phyloP scores from a whole-genome alignment of 2,888 invertebrate genomes.

The Agriopis leucophaearia region DNA sequence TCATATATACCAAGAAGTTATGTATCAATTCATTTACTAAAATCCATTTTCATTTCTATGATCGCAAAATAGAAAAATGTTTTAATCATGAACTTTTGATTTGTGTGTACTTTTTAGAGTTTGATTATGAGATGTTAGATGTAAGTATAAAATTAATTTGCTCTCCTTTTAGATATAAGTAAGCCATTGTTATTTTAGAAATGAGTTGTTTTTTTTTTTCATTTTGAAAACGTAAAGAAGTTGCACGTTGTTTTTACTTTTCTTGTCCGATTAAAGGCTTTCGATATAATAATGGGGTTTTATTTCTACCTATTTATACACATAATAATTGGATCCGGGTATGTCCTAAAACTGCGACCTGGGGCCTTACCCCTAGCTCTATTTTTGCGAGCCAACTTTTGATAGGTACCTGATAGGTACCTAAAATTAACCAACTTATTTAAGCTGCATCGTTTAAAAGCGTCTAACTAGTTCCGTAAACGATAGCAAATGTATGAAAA shows the following conservation, averaged over 20 bases:
- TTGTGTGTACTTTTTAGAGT: slow-evolving; percentile 72
- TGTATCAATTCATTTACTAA: slow-evolving; percentile 73
- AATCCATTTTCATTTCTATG: slow-evolving; percentile 38
- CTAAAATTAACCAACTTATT: no score
- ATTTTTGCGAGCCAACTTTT: no score
- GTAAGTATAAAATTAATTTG: slow-evolving; percentile 57
- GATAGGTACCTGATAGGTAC: no score
- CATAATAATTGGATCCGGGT: no score
- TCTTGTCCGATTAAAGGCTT: slow-evolving; percentile 73
- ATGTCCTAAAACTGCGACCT: no score
- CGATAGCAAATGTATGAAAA: no score
- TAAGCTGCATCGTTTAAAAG: no score
- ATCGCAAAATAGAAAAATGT: slow-evolving; percentile 48
- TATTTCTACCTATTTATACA: no score
- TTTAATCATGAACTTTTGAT: slow-evolving; percentile 85
- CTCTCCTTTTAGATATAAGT: slow-evolving; percentile 46
- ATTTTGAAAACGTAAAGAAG: slow-evolving; percentile 58
- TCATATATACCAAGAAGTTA: slow-evolving; percentile 64
- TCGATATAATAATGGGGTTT: slow-evolving; percentile 44
- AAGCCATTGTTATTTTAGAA: slow-evolving; percentile 2
- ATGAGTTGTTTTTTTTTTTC: slow-evolving; percentile 57
- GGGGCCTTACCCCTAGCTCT: no score
- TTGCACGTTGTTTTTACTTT: slow-evolving; percentile 75
- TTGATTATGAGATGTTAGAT: slow-evolving; percentile 75
- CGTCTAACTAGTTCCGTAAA: no score